A percentile compares a stretch with the other conserved stretches of the same genome.
phyloP scores from a whole-genome alignment of 2,113 vertebrate species.

The Onychostruthus taczanowskii region DNA sequence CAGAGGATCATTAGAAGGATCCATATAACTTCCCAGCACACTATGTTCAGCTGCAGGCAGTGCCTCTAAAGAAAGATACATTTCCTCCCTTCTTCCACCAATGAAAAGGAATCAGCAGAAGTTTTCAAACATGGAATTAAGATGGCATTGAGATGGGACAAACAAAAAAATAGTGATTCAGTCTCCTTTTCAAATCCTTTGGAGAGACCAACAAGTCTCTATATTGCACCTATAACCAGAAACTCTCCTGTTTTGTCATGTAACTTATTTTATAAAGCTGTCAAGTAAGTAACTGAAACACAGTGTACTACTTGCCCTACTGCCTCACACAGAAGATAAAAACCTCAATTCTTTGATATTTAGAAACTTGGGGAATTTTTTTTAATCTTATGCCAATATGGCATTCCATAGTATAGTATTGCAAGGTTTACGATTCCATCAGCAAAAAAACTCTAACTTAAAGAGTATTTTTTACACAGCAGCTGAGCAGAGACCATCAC shows the following conservation, averaged over 20 bases:
- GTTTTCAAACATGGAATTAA: neutral
- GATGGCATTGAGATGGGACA: neutral
- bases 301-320: neutral
- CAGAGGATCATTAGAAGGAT: neutral
- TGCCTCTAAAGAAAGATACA: neutral
- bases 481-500: neutral
- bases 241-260: neutral
- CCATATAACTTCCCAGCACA: neutral
- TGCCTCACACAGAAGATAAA: neutral
- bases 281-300: neutral
- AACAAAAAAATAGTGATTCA: neutral
- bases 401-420: neutral
- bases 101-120: neutral
- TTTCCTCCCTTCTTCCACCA: neutral
- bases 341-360: neutral
- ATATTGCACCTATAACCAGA: neutral
- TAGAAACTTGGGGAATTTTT: neutral
- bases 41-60: neutral
- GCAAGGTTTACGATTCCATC: neutral
- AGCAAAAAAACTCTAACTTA: neutral
- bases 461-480: neutral
- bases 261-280: neutral
- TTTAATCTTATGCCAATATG: neutral
- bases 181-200: neutral
- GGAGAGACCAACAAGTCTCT: neutral